These are phyloP conservation scores for Steinernema carpocapsae DNA, from an alignment of 2,888 invertebrate genomes.

Conservation along the genomic window DNA sequence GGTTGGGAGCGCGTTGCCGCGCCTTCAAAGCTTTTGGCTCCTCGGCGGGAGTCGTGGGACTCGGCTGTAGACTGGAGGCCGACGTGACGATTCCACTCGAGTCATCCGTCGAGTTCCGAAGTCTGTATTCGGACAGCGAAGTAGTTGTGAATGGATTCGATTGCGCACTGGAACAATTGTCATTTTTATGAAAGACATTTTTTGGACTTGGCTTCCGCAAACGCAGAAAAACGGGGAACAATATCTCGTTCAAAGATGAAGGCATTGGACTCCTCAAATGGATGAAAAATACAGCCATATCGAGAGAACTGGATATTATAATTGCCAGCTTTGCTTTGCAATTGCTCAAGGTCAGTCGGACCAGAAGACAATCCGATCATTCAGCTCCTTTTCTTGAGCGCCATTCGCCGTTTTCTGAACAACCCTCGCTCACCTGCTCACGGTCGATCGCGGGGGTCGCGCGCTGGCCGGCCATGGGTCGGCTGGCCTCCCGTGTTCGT, in stretches of 20 bases:
- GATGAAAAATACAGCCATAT: no score
- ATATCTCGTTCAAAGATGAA: no score
- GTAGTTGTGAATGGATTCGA: conserved; percentile 24
- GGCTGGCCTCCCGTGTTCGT: conserved; percentile 12
- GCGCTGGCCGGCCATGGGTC: conserved; percentile 21
- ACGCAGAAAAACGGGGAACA: no score
- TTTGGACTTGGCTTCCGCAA: no score
- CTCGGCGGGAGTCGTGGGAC: conserved; percentile 13
- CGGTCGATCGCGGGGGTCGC: conserved; percentile 5
- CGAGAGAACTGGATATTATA: no score
- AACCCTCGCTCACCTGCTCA: conserved; percentile 25
- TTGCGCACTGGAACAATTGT: neutral
- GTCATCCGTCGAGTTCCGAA: conserved; percentile 19
- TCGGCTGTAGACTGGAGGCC: conserved; percentile 16
- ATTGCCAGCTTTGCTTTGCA: no score
- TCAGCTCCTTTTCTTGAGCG: neutral
- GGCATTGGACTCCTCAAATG: no score
- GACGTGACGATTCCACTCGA: conserved; percentile 29
- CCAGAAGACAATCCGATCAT: neutral
- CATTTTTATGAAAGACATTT: no score
- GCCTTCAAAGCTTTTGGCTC: neutral
- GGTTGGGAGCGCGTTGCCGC: conserved; percentile 1
- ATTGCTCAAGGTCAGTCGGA: neutral
- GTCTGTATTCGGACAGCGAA: conserved; percentile 16
- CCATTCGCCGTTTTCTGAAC: neutral